These are phyloP conservation scores for Netelia inedita DNA, from an alignment of 2,888 invertebrate genomes.

Conservation along the genomic window DNA sequence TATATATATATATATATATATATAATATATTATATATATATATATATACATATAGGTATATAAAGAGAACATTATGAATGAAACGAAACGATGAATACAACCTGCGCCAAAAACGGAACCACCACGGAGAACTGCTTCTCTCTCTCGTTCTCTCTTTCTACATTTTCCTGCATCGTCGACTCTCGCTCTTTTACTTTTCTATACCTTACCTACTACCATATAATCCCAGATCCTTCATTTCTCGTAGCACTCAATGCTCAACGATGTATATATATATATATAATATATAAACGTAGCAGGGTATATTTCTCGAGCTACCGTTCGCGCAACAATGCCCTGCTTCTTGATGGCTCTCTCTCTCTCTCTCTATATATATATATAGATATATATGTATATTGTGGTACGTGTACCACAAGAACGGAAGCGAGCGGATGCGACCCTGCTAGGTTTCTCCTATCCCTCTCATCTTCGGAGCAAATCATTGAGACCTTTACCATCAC, in stretches of 20 bases:
- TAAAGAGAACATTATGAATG: slow-evolving; percentile 79
- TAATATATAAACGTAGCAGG: neutral
- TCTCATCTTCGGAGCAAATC: slow-evolving; percentile 48
- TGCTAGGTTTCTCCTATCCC: slow-evolving; percentile 37
- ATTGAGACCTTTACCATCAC: slow-evolving; percentile 15
- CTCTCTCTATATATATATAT: neutral
- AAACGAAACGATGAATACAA: slow-evolving; percentile 82
- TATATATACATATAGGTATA: slow-evolving; percentile 21
- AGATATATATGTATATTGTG: neutral
- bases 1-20: slow-evolving; percentile 31
- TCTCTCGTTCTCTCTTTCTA: slow-evolving; percentile 40
- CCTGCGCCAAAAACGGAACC: slow-evolving; percentile 78
- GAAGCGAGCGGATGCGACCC: slow-evolving; percentile 65
- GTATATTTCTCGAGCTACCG: slow-evolving; percentile 32
- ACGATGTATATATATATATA: slow-evolving; percentile 25
- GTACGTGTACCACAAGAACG: slow-evolving; percentile 19
- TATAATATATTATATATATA: slow-evolving; percentile 37
- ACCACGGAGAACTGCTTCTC: slow-evolving; percentile 45
- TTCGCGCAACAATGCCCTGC: slow-evolving; percentile 28
- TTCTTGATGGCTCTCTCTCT: neutral
- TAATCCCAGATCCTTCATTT: slow-evolving; percentile 54
- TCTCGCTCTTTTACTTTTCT: slow-evolving; percentile 48
- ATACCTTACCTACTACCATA: slow-evolving; percentile 23
- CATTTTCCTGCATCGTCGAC: slow-evolving; percentile 51
- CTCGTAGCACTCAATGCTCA: slow-evolving; percentile 54